A percentile compares a stretch with the other conserved stretches of the same genome.
These are phyloP conservation scores for Ciconia stormi DNA, from an alignment of 2,113 vertebrate genomes.

Conservation along the genomic window DNA sequence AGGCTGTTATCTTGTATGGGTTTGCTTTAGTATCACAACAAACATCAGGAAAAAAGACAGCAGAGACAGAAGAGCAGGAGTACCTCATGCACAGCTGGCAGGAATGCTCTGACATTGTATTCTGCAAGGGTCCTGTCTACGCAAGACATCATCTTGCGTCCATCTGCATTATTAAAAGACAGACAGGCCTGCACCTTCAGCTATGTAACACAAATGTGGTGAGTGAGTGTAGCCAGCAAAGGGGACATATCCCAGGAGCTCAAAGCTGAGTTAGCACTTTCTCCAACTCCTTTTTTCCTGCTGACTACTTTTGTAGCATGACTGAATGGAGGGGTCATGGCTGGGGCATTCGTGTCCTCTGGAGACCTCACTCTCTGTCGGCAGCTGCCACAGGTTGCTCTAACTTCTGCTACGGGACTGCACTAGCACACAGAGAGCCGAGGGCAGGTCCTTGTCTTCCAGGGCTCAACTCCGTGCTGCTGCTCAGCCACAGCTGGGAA, in stretches of 20 bases:
- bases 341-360: background rate
- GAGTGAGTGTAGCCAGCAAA: background rate
- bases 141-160: background rate
- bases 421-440: background rate
- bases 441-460: background rate
- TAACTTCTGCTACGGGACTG: background rate
- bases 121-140: background rate
- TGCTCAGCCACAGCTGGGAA: constrained; percentile 16
- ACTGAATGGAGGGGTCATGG: background rate
- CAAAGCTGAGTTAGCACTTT: background rate
- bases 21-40: background rate
- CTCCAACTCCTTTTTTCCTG: background rate
- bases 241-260: background rate
- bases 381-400: background rate
- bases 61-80: background rate
- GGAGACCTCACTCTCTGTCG: rapidly evolving
- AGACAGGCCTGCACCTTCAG: background rate
- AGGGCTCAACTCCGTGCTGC: background rate
- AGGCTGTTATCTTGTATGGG: background rate
- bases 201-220: background rate
- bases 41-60: background rate
- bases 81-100: background rate
- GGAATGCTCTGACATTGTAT: background rate
- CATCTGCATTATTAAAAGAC: background rate
- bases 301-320: background rate